phyloP scores from a whole-genome alignment of 1,140 invertebrate species.

The Drosophila bocki region DNA sequence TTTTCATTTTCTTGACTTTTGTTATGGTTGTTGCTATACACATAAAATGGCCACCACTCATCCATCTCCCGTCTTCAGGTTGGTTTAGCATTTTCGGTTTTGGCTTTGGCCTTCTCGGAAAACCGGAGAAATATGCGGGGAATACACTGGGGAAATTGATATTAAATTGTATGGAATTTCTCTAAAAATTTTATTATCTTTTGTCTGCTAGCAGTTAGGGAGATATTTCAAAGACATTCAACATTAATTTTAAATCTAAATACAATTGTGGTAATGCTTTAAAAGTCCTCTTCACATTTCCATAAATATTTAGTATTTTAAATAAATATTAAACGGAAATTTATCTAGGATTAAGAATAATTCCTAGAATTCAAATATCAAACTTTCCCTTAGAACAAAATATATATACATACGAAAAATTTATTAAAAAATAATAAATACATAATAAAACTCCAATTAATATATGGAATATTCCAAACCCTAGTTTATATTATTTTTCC shows the following conservation, averaged over 20 bases:
- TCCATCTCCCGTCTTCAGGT: constrained; percentile 62
- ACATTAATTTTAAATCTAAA: background rate
- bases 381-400: background rate
- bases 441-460: background rate
- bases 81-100: constrained; percentile 55
- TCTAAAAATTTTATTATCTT: background rate
- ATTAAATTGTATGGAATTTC: background rate
- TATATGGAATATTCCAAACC: background rate
- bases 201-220: background rate
- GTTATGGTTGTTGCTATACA: constrained; percentile 34
- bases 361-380: background rate
- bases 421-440: background rate
- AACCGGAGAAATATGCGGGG: constrained; percentile 2
- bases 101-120: constrained; percentile 30
- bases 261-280: too few species aligned
- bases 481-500: background rate
- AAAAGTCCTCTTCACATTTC: too few species aligned
- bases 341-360: background rate
- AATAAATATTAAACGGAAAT: too few species aligned
- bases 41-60: constrained; percentile 62
- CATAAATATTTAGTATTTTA: too few species aligned
- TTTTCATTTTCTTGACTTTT: constrained; percentile 67
- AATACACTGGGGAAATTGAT: background rate
- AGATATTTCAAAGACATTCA: background rate
- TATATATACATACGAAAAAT: background rate